Evolutionary conservation across 2,113 vertebrate genomes (phyloP).

Genomic region (Otocyon megalotis): DNA sequence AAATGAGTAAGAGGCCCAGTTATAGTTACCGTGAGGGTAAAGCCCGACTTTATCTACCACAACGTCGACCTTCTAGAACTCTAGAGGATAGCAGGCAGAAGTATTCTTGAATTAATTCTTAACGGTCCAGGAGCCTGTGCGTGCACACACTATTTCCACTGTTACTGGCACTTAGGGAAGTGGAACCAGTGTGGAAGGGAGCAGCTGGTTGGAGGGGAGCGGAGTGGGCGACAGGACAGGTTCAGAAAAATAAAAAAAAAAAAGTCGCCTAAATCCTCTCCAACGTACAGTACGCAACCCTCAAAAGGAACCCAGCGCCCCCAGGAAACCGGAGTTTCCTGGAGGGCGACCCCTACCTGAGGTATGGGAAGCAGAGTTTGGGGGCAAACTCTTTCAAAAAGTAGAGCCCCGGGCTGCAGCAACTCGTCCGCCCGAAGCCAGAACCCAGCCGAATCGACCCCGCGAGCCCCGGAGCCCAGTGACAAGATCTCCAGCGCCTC

Average conservation of each 20-base stretch:
- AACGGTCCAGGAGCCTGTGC: background rate
- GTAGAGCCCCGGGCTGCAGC: background rate
- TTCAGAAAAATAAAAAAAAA: background rate
- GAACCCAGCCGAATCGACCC: background rate
- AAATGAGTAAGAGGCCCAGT: background rate
- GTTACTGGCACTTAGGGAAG: slow-evolving; percentile 9
- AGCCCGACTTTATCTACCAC: background rate
- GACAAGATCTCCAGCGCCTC: background rate
- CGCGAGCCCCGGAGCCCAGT: background rate
- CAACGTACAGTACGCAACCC: background rate
- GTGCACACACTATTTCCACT: background rate
- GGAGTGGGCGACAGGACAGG: background rate
- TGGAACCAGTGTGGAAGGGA: background rate
- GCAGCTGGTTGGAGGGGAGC: background rate
- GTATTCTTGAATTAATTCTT: background rate
- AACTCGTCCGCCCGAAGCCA: background rate
- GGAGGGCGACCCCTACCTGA: background rate
- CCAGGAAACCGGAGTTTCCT: background rate
- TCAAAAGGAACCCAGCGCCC: background rate
- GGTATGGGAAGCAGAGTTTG: background rate
- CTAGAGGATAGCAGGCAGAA: background rate
- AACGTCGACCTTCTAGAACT: background rate
- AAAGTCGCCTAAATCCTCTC: background rate
- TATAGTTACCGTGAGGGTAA: background rate
- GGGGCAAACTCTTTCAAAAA: background rate